phyloP scores from a whole-genome alignment of 2,113 vertebrate species.

The Sprattus sprattus region DNA sequence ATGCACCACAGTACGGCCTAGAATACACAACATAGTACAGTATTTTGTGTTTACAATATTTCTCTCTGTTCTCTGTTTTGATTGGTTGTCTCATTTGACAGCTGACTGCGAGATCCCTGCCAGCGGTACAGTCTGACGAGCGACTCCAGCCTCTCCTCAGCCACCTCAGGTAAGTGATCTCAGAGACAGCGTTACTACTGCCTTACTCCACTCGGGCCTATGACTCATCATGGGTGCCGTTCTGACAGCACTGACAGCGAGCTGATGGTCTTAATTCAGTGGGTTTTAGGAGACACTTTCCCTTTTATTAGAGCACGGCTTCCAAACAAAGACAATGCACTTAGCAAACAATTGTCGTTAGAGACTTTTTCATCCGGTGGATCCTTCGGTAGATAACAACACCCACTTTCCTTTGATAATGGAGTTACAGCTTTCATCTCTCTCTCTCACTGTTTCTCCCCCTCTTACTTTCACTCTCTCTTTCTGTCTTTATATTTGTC shows the following conservation, averaged over 20 bases:
- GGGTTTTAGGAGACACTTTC: not conserved
- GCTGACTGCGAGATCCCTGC: slow-evolving; percentile 89
- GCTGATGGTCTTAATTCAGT: not conserved
- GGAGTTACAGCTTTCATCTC: not conserved
- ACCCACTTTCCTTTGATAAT: not conserved
- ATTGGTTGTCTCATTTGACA: slow-evolving; percentile 48
- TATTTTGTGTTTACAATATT: not conserved
- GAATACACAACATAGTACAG: not conserved
- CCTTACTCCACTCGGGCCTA: slow-evolving; percentile 17
- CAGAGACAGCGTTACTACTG: not conserved
- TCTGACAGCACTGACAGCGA: not conserved
- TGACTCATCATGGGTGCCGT: slow-evolving; percentile 23
- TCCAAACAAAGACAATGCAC: not conserved
- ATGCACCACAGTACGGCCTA: too few relatives aligned
- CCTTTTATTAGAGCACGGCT: not conserved
- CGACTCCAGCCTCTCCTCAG: slow-evolving; percentile 93
- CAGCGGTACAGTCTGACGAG: slow-evolving; percentile 90
- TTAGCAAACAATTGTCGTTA: not conserved
- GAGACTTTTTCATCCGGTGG: not conserved
- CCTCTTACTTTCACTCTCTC: not conserved
- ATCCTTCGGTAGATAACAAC: not conserved
- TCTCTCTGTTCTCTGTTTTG: slow-evolving; percentile 38
- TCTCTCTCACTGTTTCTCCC: not conserved
- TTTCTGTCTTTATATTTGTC: not conserved
- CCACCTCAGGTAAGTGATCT: slow-evolving; percentile 87